Conservation (phyloP, 2,888 invertebrate genomes). For the Dysmachus trigonus region DNA sequence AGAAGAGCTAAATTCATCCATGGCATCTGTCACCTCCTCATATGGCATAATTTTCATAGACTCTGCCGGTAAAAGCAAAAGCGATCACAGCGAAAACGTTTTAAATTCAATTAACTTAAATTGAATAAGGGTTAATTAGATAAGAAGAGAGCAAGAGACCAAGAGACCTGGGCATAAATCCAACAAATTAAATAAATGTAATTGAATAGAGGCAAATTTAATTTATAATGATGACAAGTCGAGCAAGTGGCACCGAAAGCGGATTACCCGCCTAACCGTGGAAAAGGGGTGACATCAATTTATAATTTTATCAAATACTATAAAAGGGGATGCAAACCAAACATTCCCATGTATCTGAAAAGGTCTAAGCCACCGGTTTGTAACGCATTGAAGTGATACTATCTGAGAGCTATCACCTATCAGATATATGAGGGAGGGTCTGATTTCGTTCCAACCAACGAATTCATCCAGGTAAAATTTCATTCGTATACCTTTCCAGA, state of each 20-base stretch:
- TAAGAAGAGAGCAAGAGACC: neutral
- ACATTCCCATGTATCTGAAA: neutral
- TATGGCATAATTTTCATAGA: neutral
- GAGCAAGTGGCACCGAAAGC: neutral
- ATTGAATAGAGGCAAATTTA: constrained; percentile 31
- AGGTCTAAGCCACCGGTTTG: neutral
- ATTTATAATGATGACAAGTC: constrained; percentile 8
- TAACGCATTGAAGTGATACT: neutral
- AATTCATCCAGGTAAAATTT: neutral
- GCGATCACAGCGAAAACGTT: constrained; percentile 5
- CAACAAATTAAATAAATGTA: constrained; percentile 34
- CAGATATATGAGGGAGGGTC: neutral
- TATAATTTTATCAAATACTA: neutral
- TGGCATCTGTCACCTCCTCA: neutral
- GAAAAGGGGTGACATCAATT: constrained; percentile 24
- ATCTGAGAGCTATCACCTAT: neutral
- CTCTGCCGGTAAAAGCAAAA: neutral
- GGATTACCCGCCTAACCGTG: neutral
- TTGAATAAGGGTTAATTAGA: constrained; percentile 34
- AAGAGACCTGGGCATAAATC: neutral
- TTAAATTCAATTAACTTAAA: constrained; percentile 35
- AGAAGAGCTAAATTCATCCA: neutral
- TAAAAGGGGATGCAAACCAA: neutral
- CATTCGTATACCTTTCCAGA: neutral
- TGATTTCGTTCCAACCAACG: neutral